phyloP scores from a whole-genome alignment of 2,888 invertebrate genomes.

The Mythimna albipuncta region DNA sequence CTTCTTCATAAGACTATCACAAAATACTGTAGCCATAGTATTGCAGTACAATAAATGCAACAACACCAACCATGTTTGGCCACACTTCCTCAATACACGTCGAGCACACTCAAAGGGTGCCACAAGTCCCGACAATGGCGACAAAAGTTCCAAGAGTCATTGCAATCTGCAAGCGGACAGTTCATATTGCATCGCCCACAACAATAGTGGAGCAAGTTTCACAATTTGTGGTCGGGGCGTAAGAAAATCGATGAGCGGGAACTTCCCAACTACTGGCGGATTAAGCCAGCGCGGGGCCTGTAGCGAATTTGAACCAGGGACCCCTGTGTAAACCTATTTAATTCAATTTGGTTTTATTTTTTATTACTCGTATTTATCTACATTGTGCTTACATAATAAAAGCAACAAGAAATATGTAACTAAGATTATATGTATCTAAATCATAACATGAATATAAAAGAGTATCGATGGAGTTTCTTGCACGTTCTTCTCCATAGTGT shows the following conservation, averaged over 20 bases:
- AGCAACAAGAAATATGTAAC: too few species aligned
- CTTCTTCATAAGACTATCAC: too few species aligned
- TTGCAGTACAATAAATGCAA: constrained; percentile 1
- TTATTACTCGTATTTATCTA: too few species aligned
- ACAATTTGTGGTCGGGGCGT: constrained; percentile 81
- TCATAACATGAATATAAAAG: too few species aligned
- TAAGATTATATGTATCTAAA: too few species aligned
- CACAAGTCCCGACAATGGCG: constrained; percentile 63
- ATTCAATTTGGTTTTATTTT: too few species aligned
- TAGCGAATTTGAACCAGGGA: too few species aligned
- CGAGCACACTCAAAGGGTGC: constrained; percentile 54
- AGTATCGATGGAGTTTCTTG: too few species aligned
- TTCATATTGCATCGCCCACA: constrained; percentile 81
- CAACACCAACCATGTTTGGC: constrained; percentile 18
- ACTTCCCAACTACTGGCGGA: constrained; percentile 77
- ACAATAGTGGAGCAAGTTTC: constrained; percentile 80
- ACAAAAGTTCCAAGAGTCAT: constrained; percentile 79
- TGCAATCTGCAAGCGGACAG: constrained; percentile 80
- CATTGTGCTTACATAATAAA: too few species aligned
- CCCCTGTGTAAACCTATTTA: too few species aligned
- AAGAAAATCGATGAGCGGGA: constrained; percentile 79
- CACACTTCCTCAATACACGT: constrained; percentile 26
- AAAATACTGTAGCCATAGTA: neutral
- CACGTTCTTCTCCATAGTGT: too few species aligned
- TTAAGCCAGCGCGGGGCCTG: too few species aligned